Percentiles rank a stretch among this genome's conserved stretches.
These are phyloP conservation scores for Protobothrops mucrosquamatus DNA, from an alignment of 2,113 vertebrate genomes.

Conservation along the genomic window DNA sequence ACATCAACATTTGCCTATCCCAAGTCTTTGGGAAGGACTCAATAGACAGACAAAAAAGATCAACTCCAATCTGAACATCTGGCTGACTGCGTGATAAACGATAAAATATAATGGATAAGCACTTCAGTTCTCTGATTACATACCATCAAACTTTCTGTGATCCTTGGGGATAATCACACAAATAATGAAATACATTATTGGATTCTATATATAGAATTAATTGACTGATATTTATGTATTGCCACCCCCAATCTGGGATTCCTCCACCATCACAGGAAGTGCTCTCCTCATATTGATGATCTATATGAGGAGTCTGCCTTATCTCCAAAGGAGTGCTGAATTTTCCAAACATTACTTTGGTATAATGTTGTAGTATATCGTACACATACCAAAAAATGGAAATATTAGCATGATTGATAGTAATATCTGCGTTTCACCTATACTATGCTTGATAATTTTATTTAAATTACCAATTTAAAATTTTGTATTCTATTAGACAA, in stretches of 20 bases:
- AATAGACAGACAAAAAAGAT: not conserved
- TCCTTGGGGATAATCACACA: no score
- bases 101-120: no score
- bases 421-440: not conserved
- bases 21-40: not conserved
- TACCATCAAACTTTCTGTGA: no score
- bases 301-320: not conserved
- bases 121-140: no score
- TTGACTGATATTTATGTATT: not conserved
- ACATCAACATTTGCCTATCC: not conserved
- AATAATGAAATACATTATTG: no score
- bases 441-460: not conserved
- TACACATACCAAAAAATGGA: not conserved
- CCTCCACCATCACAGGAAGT: not conserved
- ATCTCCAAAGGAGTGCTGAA: not conserved
- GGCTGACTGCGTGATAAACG: no score
- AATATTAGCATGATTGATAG: not conserved
- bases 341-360: not conserved
- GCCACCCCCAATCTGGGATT: no score
- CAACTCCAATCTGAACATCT: not conserved
- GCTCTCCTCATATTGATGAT: not conserved
- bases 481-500: no score
- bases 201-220: not conserved
- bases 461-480: not conserved
- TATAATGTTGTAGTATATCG: not conserved